These are phyloP conservation scores for Dendrocopos noguchii DNA, from an alignment of 2,113 vertebrate species.

Conservation along the genomic window DNA sequence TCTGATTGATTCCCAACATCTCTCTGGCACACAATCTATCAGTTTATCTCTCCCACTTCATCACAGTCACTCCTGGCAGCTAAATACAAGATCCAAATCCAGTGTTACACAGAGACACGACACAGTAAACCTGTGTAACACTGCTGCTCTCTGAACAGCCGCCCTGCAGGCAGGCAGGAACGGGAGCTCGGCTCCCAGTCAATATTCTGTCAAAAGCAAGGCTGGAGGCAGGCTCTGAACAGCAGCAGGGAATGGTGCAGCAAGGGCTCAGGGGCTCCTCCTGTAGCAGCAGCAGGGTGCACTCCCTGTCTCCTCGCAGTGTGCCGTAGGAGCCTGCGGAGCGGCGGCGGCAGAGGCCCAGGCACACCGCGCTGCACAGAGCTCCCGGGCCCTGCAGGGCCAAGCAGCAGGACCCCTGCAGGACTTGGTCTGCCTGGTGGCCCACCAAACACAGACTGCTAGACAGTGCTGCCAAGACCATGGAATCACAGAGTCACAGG, in stretches of 20 bases:
- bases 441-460: neutral
- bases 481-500: neutral
- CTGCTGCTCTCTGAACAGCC: conserved; percentile 76
- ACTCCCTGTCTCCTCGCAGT: neutral
- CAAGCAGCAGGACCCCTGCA: neutral
- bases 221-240: conserved; percentile 7
- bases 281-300: neutral
- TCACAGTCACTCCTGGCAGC: conserved; percentile 90
- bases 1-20: conserved; percentile 88
- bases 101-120: conserved; percentile 80
- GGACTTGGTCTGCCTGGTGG: neutral
- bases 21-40: conserved; percentile 89
- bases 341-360: neutral
- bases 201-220: conserved; percentile 73
- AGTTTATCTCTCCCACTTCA: conserved; percentile 90
- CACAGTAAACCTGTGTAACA: conserved; percentile 80
- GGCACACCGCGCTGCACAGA: neutral
- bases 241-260: conserved; percentile 34
- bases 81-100: conserved; percentile 89
- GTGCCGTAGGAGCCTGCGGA: neutral
- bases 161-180: conserved; percentile 77
- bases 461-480: fast-evolving
- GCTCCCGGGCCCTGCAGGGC: fast-evolving
- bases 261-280: neutral
- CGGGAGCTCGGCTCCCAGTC: conserved; percentile 70